Evolutionary conservation across 2,113 vertebrate genomes (phyloP), one percentile per base, ranked within the genome.

Genomic region (Pseudonaja textilis): DNA sequence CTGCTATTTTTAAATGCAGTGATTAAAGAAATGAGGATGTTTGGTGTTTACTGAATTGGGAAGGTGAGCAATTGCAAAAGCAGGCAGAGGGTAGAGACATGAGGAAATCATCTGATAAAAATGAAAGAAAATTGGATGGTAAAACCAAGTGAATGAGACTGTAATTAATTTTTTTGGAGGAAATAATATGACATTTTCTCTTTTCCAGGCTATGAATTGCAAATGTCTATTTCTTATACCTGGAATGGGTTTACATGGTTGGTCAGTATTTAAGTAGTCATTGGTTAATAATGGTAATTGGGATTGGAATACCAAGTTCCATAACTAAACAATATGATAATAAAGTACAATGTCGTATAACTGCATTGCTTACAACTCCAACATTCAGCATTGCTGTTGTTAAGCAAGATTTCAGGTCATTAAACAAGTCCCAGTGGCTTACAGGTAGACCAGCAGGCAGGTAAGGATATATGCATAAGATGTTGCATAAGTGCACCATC

Each of bases 21-120:
- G 85, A 93, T 92, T 89, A 85, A 93, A 34, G 25, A 64, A 90
- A 87, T 45, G 29, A 55, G 55, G 45, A 56, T 64, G n/a, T 57
- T 8, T 86, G 12, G 56, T 50, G 56, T 50, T 74, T 23, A 39
- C 34, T 25, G 45, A 90, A 89, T 39, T n/a, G 57, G 81, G 42
- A 89, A 89, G 59, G 4, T 61, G 45, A 61, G 45, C 45, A 39
- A 23, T 25, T 26, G 26, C 54, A 92, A 55, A 47, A 54, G 25
- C 12, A 34, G 26, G 34, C 45, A 57, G 88, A 57, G 2, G 88
- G 11, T 39, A 56, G 34, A 89, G 64, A 39, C 25, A 22, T 14
- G 22, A 47, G 42, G 25, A 11, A 47, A 7, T 20, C 26, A 25
- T 64, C 34, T 42, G 14, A 29, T 22, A 61, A 59, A 86, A 61